phyloP scores from a whole-genome alignment of 2,113 vertebrate genomes.

The Grammomys dolichurus region DNA sequence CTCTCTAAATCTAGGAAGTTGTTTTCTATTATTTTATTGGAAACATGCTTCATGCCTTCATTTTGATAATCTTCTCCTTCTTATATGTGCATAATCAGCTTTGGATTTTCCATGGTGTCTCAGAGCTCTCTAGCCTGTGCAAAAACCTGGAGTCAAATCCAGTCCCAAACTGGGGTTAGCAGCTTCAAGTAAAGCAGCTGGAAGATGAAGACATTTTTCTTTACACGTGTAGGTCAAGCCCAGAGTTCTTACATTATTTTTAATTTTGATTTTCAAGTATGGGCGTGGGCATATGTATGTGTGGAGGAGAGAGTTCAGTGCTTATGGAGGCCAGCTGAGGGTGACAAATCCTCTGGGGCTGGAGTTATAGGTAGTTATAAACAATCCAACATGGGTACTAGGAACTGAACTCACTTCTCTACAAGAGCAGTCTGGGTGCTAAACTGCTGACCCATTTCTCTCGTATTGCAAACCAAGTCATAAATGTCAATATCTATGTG shows the following conservation, averaged over 20 bases:
- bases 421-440: background rate
- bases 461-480: background rate
- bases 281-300: no score
- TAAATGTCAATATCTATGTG: background rate
- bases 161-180: background rate
- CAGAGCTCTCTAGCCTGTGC: background rate
- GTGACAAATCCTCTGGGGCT: no score
- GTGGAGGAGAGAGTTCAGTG: no score
- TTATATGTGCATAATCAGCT: background rate
- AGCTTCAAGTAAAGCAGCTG: background rate
- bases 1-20: background rate
- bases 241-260: background rate
- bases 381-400: background rate
- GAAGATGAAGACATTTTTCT: no score
- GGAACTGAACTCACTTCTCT: background rate
- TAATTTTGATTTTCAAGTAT: background rate
- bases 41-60: background rate
- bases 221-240: background rate
- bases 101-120: background rate
- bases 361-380: background rate
- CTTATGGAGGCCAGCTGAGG: background rate
- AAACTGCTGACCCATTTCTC: background rate
- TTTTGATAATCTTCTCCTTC: background rate
- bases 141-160: background rate
- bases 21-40: background rate